Evolutionary conservation across 2,797 vertebrate species (phyloP).

Genomic region (Brachyalestes nurse): DNA sequence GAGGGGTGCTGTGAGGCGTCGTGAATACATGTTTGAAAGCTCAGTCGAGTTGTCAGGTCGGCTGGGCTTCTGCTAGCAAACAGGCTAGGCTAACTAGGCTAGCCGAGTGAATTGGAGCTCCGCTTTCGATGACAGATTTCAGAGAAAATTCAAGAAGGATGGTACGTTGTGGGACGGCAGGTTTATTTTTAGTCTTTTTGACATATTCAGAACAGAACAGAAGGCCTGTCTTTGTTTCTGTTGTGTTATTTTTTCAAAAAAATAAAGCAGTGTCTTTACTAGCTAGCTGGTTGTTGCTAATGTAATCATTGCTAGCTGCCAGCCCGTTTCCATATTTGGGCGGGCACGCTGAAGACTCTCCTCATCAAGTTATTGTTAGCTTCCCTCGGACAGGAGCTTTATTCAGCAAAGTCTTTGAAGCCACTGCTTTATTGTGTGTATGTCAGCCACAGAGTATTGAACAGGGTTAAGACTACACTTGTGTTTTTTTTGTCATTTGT

Average conservation of each 20-base stretch:
- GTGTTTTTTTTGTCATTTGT: not conserved
- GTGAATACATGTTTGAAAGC: conserved; percentile 3
- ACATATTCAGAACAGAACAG: not conserved
- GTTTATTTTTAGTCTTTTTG: not conserved
- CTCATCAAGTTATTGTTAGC: conserved; percentile 48
- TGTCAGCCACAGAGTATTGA: not conserved
- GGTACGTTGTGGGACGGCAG: conserved; percentile 68
- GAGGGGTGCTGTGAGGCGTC: conserved; percentile 1
- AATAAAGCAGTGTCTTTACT: not conserved
- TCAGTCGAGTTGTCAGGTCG: conserved; percentile 29
- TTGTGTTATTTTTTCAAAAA: not conserved
- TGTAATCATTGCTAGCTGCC: conserved; percentile 43
- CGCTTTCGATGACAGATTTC: conserved; percentile 69
- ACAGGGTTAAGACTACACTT: not conserved
- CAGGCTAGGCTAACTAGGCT: conserved; percentile 61
- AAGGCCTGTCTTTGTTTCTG: not conserved
- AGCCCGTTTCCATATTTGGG: conserved; percentile 55
- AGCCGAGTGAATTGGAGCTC: conserved; percentile 60
- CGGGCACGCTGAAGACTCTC: conserved; percentile 29
- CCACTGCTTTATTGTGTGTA: not conserved
- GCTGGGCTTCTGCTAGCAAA: conserved; percentile 61
- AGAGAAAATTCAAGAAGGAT: conserved; percentile 65
- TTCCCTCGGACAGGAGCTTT: conserved; percentile 3
- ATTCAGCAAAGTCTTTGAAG: not conserved
- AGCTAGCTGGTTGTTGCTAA: conserved; percentile 34